These are phyloP conservation scores for Liasis olivaceus DNA, from an alignment of 2,797 vertebrate species.

Conservation along the genomic window DNA sequence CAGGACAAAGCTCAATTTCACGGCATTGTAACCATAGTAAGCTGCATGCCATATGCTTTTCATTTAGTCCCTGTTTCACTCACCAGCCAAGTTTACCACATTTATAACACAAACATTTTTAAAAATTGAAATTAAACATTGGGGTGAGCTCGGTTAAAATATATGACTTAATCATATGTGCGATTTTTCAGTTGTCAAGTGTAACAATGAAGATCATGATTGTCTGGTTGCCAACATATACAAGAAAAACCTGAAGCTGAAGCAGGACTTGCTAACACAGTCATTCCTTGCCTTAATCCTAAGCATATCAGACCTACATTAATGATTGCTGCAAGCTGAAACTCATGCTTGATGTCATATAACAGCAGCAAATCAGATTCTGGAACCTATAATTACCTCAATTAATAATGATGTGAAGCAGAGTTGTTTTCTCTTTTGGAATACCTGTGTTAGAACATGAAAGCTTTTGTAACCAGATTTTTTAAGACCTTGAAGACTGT, in stretches of 20 bases:
- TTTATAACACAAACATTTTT: not conserved
- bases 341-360: not conserved
- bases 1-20: conserved; percentile 9
- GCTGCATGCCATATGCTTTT: not conserved
- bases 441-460: not conserved
- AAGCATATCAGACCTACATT: not conserved
- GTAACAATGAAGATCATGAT: not conserved
- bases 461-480: not conserved
- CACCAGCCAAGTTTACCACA: not conserved
- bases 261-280: not conserved
- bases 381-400: conserved; percentile 14
- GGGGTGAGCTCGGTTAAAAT: not conserved
- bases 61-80: not conserved
- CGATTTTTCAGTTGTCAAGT: not conserved
- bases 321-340: conserved; percentile 13
- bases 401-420: not conserved
- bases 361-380: not conserved
- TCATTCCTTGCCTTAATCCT: not conserved
- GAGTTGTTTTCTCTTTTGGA: not conserved
- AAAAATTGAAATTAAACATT: not conserved
- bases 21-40: not conserved
- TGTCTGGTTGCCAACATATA: not conserved
- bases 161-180: not conserved
- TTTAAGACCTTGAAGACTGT: not conserved
- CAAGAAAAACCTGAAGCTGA: not conserved